phyloP scores from a whole-genome alignment of 2,113 vertebrate genomes.

The Melospiza georgiana region DNA sequence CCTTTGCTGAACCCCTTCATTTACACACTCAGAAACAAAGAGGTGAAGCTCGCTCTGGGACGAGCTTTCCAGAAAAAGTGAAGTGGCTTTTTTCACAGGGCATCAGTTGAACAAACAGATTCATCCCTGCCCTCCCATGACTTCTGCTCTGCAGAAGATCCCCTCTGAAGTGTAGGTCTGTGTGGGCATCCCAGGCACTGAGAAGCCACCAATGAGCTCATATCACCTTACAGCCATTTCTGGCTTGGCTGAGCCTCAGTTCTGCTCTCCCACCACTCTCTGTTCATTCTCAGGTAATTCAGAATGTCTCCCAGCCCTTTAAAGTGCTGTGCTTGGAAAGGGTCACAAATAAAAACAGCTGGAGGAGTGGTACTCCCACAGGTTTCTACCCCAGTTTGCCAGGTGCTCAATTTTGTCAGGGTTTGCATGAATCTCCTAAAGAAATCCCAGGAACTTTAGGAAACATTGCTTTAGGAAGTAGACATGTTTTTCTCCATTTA shows the following conservation, averaged over 20 bases:
- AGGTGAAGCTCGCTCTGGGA: constrained; percentile 52
- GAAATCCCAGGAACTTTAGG: neutral
- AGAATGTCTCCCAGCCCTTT: neutral
- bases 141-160: neutral
- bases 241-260: neutral
- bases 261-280: neutral
- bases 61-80: neutral
- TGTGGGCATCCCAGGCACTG: neutral
- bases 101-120: neutral
- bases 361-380: neutral
- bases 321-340: neutral
- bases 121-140: neutral
- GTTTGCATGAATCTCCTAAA: neutral
- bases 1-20: constrained; percentile 71
- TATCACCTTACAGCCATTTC: neutral
- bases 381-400: neutral
- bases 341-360: neutral
- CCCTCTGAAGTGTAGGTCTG: neutral
- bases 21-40: constrained; percentile 70
- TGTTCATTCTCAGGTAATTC: neutral
- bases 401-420: neutral
- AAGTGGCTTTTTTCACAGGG: neutral
- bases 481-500: neutral
- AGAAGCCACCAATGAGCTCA: neutral
- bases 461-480: neutral